Evolutionary conservation across 2,888 invertebrate genomes (phyloP), one percentile per base, ranked within the genome.

Genomic region (Barypeithes pellucidus): DNA sequence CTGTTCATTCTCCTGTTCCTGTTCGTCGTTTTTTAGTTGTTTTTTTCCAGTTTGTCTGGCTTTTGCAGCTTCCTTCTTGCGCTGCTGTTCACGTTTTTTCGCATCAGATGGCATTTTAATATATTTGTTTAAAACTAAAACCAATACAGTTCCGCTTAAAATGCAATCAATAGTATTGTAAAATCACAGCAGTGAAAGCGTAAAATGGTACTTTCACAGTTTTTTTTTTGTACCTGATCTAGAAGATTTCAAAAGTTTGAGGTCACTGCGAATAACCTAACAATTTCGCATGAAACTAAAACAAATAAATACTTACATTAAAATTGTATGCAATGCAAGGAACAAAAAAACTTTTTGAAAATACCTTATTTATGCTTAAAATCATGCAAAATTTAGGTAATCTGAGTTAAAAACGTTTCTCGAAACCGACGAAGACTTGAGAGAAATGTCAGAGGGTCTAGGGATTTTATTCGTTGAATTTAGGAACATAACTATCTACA

Each of bases 21-120:
- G 80, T 81, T 81, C 76, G 88, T 89, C 83, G 16, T 77, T 72
- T 67, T 70, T 77, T 85, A 79, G 89, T 87, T 77, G 76, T 77
- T 87, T 87, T 79, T 87, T 87, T 11, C 83, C 85, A 72, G 82
- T 78, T 79, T 89, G 89, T 72, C 94, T 91, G 75, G 91, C 92
- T 84, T 93, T 94, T 3, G 95, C 94, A 66, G 96, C 95, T 79
- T 97, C 98, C 86, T 99, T 99, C 87, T 99, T 99, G 87, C 97
- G 96, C 84, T 96, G 96, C 84, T 96, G 97, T 85, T 98, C 94
- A 85, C 97, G 96, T 90, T 99, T 99, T 88, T 99, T 99, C 39
- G 98, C 93, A 88, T 99, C 99, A 82, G 99, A 99, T 86, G 99
- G 98, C 99, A 99, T 99, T 80, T 72, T 78, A 29, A 43, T 73